Evolutionary conservation across 1,140 invertebrate genomes (phyloP).

Genomic region (Bombus huntii): DNA sequence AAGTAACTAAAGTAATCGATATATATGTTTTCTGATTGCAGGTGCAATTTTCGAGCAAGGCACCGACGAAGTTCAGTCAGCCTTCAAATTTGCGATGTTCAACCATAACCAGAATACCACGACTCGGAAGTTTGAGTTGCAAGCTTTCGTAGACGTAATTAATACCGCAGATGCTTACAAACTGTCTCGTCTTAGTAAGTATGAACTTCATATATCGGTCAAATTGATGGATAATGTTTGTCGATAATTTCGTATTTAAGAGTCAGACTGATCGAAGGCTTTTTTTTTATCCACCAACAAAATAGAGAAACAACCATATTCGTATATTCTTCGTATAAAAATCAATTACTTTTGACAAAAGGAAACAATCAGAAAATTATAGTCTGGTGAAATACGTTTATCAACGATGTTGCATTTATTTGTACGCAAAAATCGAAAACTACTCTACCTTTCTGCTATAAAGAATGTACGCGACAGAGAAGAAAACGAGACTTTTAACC

Average conservation of each 20-base stretch:
- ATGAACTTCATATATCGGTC: constrained; percentile 34
- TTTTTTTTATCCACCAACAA: not conserved
- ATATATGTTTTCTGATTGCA: constrained; percentile 81
- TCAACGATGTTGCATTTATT: no score
- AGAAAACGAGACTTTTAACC: not conserved
- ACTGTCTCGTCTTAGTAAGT: constrained; percentile 94
- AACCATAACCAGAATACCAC: constrained; percentile 91
- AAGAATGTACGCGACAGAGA: no score
- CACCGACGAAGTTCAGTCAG: constrained; percentile 93
- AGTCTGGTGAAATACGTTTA: no score
- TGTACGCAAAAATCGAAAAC: no score
- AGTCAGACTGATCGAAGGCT: not conserved
- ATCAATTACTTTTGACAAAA: not conserved
- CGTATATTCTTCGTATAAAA: not conserved
- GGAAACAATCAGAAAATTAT: no score
- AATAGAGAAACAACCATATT: not conserved
- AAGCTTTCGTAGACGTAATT: constrained; percentile 94
- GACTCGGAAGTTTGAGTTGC: constrained; percentile 89
- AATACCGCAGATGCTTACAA: constrained; percentile 97
- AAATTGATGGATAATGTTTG: not conserved
- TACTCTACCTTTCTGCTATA: no score
- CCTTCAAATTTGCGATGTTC: constrained; percentile 93
- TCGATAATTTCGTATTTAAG: not conserved
- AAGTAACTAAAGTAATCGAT: not conserved
- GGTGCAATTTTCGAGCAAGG: constrained; percentile 95